A percentile compares a stretch with the other conserved stretches of the same genome.
These are phyloP conservation scores for Lysiphlebus fabarum DNA, from an alignment of 1,140 invertebrate species.

Conservation along the genomic window DNA sequence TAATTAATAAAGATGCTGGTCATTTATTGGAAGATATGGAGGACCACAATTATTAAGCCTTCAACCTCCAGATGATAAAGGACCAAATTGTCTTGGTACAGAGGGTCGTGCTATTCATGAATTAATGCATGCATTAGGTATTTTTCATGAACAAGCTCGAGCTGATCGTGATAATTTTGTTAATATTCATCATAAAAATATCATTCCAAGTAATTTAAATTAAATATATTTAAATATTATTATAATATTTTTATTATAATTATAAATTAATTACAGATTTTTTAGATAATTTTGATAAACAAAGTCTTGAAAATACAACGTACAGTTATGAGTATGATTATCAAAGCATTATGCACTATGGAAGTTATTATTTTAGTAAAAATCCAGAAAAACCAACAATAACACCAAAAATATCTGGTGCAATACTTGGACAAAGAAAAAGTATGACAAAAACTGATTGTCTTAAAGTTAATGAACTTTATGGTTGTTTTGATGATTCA, in stretches of 20 bases:
- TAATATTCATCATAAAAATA: conserved; percentile 58
- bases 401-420: conserved; percentile 56
- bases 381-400: conserved; percentile 61
- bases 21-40: conserved; percentile 64
- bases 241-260: conserved; percentile 9
- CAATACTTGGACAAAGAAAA: conserved; percentile 59
- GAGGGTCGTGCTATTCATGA: conserved; percentile 67
- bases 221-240: no score
- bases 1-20: conserved; percentile 59
- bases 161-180: conserved; percentile 63
- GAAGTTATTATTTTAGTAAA: conserved; percentile 59
- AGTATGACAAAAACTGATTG: conserved; percentile 66
- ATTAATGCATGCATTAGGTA: conserved; percentile 63
- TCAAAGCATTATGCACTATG: conserved; percentile 74
- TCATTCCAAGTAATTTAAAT: conserved; percentile 54
- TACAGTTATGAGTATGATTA: conserved; percentile 69
- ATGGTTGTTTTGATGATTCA: conserved; percentile 62
- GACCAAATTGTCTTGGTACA: conserved; percentile 60
- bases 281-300: conserved; percentile 61
- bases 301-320: conserved; percentile 61
- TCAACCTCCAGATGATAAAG: conserved; percentile 59
- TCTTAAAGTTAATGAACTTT: conserved; percentile 68
- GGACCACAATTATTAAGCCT: conserved; percentile 66
- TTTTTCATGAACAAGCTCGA: conserved; percentile 66
- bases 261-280: conserved; percentile 54